phyloP scores from a whole-genome alignment of 2,888 invertebrate genomes.

The Lasioglossum oenotherae region DNA sequence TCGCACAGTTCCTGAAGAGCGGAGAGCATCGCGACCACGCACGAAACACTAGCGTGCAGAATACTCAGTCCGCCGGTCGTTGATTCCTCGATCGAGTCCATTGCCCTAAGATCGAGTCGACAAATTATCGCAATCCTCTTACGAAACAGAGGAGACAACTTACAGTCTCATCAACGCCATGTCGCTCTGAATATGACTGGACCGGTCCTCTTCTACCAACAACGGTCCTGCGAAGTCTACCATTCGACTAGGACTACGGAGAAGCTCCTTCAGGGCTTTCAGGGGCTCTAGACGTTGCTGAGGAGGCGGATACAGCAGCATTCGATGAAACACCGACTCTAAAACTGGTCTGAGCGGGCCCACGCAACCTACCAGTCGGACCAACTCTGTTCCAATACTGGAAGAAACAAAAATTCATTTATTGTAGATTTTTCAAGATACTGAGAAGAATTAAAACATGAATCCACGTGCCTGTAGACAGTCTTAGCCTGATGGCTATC shows the following conservation, averaged over 20 bases:
- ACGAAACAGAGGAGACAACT: conserved; percentile 76
- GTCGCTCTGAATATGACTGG: conserved; percentile 88
- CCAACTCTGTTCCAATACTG: conserved; percentile 95
- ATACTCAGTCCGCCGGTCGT: conserved; percentile 92
- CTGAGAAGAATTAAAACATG: background rate
- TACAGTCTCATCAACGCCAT: conserved; percentile 93
- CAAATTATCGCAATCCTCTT: conserved; percentile 1
- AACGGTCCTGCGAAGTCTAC: conserved; percentile 89
- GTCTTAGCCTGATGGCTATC: conserved; percentile 95
- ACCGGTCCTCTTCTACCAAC: conserved; percentile 87
- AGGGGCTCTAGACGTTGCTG: conserved; percentile 94
- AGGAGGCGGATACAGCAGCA: conserved; percentile 94
- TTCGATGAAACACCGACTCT: conserved; percentile 96
- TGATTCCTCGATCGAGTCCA: conserved; percentile 97
- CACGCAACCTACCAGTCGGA: conserved; percentile 94
- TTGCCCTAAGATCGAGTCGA: conserved; percentile 87
- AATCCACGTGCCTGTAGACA: conserved; percentile 90
- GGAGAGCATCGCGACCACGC: conserved; percentile 92
- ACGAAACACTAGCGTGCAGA: conserved; percentile 92
- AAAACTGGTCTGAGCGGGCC: conserved; percentile 95
- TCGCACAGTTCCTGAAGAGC: conserved; percentile 92
- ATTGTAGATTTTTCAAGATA: background rate
- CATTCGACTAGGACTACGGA: conserved; percentile 91
- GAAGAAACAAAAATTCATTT: background rate
- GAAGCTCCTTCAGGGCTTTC: conserved; percentile 92